Base-by-base conservation (phyloP, 2,888 invertebrate species). In the Euplexia lucipara region DNA sequence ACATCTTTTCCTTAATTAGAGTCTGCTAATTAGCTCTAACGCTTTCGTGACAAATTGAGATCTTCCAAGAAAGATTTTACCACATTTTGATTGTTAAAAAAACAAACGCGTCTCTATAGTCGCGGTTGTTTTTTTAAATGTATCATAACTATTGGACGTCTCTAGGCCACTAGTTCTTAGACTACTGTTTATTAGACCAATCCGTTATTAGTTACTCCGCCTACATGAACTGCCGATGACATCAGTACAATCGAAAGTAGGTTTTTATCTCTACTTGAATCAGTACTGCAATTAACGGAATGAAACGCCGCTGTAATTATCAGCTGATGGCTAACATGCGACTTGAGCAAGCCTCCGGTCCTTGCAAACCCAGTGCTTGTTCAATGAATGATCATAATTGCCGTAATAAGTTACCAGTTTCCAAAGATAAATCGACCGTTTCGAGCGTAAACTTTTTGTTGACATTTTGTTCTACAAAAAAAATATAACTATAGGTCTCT, bases 231-330 rank as follows among this genome's bases (percentile, higher is more conserved):
- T 63, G 59, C 68, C 76, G 81, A 87, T 92, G 92, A 92, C 90
- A 90, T 93, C 92, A 91, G 83, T 83, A 84, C 91, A 92, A 93
- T 89, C 89, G 93, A 93, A 93, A 93, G 93, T 90, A 81, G 73
- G 64, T 73, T 67, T 71, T 71, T 78, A 74, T 70, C 76, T 79
- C 73, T 58, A 70, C 65, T 71, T 56, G 74, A 72, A 70, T 68
- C 62, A 53, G 68, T 69, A 44, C 32, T 76, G 76, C 76, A 71
- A 78, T 78, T 75, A 70, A 56, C 62, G 30, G 63, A 64, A 65
- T 57, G 56, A 53, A 61, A 58, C 48, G 49, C 45, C 14, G 41
- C 35, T 16, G 60, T 52, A 58, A 61, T 78, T 70, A 51, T 62
- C 73, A 78, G 59, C 77, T 77, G 77, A 64, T 76, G 44, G 12